Conservation (phyloP, 2,797 vertebrate genomes). For the Petrocephalus sullivani region DNA sequence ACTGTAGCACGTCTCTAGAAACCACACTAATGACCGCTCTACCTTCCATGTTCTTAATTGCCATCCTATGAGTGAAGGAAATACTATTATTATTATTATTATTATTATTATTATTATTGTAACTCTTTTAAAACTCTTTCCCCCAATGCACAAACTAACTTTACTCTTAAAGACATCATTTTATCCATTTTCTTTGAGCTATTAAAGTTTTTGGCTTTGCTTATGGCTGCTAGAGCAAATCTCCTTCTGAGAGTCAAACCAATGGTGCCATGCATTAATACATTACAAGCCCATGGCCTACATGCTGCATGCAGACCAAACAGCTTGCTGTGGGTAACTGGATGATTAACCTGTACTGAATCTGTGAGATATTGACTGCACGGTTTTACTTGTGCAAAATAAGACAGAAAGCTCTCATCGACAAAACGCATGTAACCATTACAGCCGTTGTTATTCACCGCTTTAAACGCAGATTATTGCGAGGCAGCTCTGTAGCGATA, state of each 20-base stretch:
- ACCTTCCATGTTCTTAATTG: neutral
- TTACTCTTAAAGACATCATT: neutral
- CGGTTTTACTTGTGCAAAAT: neutral
- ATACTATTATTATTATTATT: too few relatives aligned
- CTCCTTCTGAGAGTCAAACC: neutral
- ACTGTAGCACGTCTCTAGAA: neutral
- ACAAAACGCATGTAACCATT: neutral
- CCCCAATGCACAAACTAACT: neutral
- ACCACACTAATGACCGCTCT: neutral
- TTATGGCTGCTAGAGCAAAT: neutral
- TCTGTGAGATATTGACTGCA: neutral
- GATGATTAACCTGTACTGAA: neutral
- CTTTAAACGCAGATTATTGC: conserved; percentile 2
- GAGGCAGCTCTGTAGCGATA: neutral
- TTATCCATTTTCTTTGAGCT: neutral
- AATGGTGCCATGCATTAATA: neutral
- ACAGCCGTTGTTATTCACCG: neutral
- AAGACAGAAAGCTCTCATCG: neutral
- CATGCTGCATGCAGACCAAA: neutral
- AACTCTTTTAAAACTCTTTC: neutral
- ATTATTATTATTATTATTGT: neutral
- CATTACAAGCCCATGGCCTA: neutral
- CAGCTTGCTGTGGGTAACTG: neutral
- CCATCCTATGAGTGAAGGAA: neutral
- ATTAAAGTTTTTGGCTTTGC: neutral